Evolutionary conservation across 1,140 invertebrate species (phyloP).

Genomic region (Nomia melanderi): DNA sequence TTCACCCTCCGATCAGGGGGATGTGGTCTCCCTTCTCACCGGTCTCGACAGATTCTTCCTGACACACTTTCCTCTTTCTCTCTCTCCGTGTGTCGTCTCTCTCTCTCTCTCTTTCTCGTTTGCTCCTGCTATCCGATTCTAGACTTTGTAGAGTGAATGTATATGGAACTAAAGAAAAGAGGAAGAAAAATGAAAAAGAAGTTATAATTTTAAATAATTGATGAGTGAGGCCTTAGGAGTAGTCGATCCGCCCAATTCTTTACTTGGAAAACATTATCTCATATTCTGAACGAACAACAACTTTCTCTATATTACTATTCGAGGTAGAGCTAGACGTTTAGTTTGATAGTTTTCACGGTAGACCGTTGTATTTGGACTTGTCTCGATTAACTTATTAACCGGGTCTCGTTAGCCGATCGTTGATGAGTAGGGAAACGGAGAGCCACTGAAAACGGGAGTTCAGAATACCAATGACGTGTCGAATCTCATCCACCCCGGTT

Average conservation of each 20-base stretch:
- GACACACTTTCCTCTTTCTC: no score
- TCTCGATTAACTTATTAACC: slow-evolving; percentile 14
- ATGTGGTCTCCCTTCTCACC: no score
- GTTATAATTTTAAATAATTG: slow-evolving; percentile 68
- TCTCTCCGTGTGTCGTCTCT: no score
- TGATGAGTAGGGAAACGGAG: no score
- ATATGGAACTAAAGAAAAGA: slow-evolving; percentile 75
- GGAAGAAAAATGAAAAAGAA: no score
- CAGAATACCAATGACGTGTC: no score
- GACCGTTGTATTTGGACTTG: slow-evolving; percentile 55
- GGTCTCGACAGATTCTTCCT: no score
- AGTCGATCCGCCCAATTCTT: slow-evolving; percentile 79
- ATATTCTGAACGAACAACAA: slow-evolving; percentile 60
- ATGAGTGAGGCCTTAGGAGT: slow-evolving; percentile 81
- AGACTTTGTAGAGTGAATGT: slow-evolving; percentile 72
- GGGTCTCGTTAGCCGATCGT: no score
- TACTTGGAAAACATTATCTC: slow-evolving; percentile 64
- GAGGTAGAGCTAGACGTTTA: slow-evolving; percentile 69
- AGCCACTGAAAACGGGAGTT: no score
- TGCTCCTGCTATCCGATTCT: slow-evolving; percentile 70
- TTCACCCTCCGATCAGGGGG: slow-evolving; percentile 21
- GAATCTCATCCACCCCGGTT: no score
- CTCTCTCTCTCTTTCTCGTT: slow-evolving; percentile 37
- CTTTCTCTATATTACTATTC: slow-evolving; percentile 64
- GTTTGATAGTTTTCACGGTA: slow-evolving; percentile 72